phyloP scores from a whole-genome alignment of 2,888 invertebrate genomes.

The Laspeyria flexula region DNA sequence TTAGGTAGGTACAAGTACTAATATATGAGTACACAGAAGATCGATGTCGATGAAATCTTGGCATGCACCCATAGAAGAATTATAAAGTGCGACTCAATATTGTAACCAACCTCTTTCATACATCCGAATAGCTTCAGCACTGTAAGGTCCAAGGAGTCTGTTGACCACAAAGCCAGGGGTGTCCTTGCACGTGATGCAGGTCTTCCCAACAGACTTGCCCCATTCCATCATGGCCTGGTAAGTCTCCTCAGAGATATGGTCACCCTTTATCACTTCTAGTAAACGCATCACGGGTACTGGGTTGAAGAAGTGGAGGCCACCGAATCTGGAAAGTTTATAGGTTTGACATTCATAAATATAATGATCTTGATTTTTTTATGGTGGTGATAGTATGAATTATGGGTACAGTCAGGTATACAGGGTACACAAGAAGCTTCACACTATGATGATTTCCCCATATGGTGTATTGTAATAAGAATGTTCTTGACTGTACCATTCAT shows the following conservation, averaged over 20 bases:
- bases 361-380: no score
- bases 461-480: no score
- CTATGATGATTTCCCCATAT: no score
- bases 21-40: no score
- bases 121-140: conserved; percentile 93
- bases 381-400: no score
- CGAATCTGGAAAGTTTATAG: conserved; percentile 84
- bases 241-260: conserved; percentile 92
- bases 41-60: no score
- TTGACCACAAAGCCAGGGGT: conserved; percentile 97
- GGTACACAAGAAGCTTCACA: no score
- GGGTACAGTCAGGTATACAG: no score
- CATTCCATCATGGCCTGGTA: conserved; percentile 90
- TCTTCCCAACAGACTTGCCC: conserved; percentile 93
- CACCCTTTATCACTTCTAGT: conserved; percentile 92
- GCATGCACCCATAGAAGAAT: no score
- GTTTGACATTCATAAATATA: neutral
- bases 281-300: conserved; percentile 96
- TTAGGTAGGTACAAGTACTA: no score
- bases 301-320: conserved; percentile 96
- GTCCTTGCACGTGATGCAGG: conserved; percentile 95
- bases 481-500: no score
- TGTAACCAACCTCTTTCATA: conserved; percentile 89
- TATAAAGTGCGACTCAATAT: neutral
- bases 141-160: conserved; percentile 93